These are phyloP conservation scores for Caligus rogercresseyi DNA, from an alignment of 1,140 invertebrate species.

Conservation along the genomic window DNA sequence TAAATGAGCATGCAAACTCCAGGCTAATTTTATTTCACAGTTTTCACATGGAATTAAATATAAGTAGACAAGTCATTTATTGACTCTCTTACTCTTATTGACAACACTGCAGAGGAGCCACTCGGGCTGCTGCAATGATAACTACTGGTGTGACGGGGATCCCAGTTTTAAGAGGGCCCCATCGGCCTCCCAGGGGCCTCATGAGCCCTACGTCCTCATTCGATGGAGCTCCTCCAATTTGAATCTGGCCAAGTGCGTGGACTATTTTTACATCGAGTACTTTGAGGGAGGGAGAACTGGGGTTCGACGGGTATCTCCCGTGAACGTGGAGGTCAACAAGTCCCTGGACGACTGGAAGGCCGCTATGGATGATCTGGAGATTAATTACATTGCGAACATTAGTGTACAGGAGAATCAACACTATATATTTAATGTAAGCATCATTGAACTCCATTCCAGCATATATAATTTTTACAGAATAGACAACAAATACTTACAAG, in stretches of 20 bases:
- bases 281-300: background rate
- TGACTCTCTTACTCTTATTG: too few relatives aligned
- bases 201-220: background rate
- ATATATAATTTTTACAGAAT: too few relatives aligned
- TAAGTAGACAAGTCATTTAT: too few relatives aligned
- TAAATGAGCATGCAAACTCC: too few relatives aligned
- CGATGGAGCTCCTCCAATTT: constrained; percentile 1
- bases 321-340: background rate
- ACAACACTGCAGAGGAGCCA: too few relatives aligned
- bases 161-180: constrained; percentile 2
- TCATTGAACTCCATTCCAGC: too few relatives aligned
- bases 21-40: too few relatives aligned
- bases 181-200: background rate
- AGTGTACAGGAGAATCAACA: background rate
- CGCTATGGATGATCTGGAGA: background rate
- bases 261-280: constrained; percentile 8
- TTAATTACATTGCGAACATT: background rate
- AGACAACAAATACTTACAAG: too few relatives aligned
- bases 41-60: too few relatives aligned
- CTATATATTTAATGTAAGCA: constrained; percentile 6
- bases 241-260: constrained; percentile 2
- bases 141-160: constrained; percentile 12
- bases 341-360: background rate
- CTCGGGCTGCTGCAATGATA: constrained; percentile 3
- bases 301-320: background rate